Conservation (phyloP, 2,113 vertebrate genomes). For the Rhadina sibilatrix region DNA sequence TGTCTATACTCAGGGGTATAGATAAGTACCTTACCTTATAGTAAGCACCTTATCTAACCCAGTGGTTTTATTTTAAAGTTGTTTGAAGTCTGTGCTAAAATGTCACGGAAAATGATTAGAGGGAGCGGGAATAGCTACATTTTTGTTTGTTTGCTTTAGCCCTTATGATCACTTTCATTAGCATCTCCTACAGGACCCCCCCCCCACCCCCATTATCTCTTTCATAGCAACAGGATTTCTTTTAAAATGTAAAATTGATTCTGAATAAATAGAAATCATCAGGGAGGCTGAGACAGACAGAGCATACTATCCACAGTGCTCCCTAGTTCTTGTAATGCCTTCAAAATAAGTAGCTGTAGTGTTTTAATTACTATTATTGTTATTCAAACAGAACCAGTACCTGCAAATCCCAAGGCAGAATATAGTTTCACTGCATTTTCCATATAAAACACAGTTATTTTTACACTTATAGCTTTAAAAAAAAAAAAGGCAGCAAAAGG, state of each 20-base stretch:
- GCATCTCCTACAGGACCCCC: neutral
- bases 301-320: neutral
- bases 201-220: neutral
- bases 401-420: neutral
- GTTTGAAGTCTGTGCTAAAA: neutral
- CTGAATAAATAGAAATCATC: neutral
- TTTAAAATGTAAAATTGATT: neutral
- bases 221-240: neutral
- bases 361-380: neutral
- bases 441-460: neutral
- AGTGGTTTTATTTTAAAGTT: neutral
- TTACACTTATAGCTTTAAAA: neutral
- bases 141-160: neutral
- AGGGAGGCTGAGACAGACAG: neutral
- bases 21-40: neutral
- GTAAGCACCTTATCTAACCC: neutral
- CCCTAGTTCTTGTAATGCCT: neutral
- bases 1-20: neutral
- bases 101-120: neutral
- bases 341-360: neutral
- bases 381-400: neutral
- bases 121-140: neutral
- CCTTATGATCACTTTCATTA: neutral
- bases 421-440: neutral
- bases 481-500: neutral